Conservation (phyloP, 2,888 invertebrate genomes). For the Drosophila pseudotakahashii region DNA sequence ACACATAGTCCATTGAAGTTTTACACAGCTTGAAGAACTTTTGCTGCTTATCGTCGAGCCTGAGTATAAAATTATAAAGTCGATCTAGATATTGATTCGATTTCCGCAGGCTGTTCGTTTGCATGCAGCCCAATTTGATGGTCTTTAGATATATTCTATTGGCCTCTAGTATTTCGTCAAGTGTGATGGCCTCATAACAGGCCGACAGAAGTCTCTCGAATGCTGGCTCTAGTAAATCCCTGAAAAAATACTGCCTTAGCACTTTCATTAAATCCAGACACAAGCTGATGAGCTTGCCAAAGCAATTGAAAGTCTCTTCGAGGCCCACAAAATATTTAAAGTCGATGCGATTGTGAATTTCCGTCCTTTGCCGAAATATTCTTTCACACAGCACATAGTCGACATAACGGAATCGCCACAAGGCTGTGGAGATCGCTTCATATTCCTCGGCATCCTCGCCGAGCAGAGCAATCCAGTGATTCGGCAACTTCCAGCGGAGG, state of each 20-base stretch:
- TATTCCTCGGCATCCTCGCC: conserved; percentile 35
- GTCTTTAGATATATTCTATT: conserved; percentile 43
- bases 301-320: not conserved
- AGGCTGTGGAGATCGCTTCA: conserved; percentile 20
- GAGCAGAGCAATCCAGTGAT: conserved; percentile 41
- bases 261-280: conserved; percentile 31
- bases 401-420: conserved; percentile 58
- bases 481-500: conserved; percentile 30
- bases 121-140: conserved; percentile 28
- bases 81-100: conserved; percentile 5
- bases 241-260: conserved; percentile 27
- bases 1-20: conserved; percentile 3
- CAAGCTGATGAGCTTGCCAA: conserved; percentile 26
- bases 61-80: conserved; percentile 36
- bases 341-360: conserved; percentile 16
- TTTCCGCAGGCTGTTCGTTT: not conserved
- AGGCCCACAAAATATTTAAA: not conserved
- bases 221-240: conserved; percentile 29
- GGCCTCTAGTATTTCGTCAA: conserved; percentile 48
- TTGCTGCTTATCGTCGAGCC: conserved; percentile 41
- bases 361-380: conserved; percentile 23
- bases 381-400: conserved; percentile 54
- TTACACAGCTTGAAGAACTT: conserved; percentile 24
- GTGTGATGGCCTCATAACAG: not conserved
- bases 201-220: conserved; percentile 5